Base-by-base conservation (phyloP, 2,888 invertebrate species). In the Plemyria rubiginata region DNA sequence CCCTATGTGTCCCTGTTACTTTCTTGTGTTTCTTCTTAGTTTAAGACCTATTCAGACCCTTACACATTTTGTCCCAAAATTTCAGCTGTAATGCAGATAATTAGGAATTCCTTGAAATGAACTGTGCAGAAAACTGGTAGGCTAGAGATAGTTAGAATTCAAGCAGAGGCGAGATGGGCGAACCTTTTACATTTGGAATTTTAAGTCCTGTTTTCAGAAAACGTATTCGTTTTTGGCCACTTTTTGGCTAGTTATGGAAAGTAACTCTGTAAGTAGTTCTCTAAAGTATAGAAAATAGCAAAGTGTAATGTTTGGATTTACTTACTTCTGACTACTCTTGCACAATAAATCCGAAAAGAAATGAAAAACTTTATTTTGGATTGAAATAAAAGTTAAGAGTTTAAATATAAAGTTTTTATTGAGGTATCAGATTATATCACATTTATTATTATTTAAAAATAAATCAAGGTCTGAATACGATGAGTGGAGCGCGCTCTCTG, bases 401-500 rank as follows among this genome's bases (percentile, higher is more conserved):
- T n/a, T 12, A 8, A 12, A 32, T 48, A 16, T 29, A 12, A 49
- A 9, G 22, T 22, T 0, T 60, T 64, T 64, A 60, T 54, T 60
- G 43, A 63, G 48, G 16, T 60, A 50, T 60, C 22, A 52, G 38
- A 49, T 41, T 46, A 54, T 13, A 40, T 53, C 32, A 51, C 46
- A 41, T 45, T 15, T 45, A 11, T n/a, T n/a, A n/a, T n/a, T n/a
- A 46, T 11, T 3, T 13, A 41, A 54, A 29, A 54, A 16, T 9
- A 29, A 50, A 32, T 78, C 70, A 90, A 65, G 86, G 83, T 60
- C 85, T 80, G 65, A 89, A 83, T 4, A 89, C 66, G 28, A 84
- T 74, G 5, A 92, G 66, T 0, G 90, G 90, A 0, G 87, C 86
- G 0, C 86, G 85, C 5, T 88, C 84, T 7, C 81, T 90, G 16